phyloP scores from a whole-genome alignment of 2,888 invertebrate genomes.

The Scrobipalpa atriplicella region DNA sequence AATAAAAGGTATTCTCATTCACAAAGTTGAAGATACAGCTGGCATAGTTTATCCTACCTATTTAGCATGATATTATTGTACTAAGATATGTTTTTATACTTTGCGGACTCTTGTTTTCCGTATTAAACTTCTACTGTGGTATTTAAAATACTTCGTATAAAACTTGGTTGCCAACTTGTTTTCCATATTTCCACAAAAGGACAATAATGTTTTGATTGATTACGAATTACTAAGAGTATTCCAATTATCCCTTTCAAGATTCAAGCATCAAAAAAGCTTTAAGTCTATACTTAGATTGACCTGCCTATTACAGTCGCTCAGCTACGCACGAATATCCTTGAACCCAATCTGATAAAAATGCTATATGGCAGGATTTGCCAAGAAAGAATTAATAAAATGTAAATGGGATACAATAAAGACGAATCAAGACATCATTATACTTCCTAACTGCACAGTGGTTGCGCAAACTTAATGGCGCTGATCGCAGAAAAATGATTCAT shows the following conservation, averaged over 20 bases:
- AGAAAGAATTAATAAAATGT: slow-evolving; percentile 22
- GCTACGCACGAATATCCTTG: slow-evolving; percentile 1
- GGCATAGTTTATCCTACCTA: too few species aligned
- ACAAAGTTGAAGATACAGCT: too few species aligned
- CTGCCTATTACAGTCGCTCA: neutral
- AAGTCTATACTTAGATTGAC: neutral
- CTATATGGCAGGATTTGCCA: neutral
- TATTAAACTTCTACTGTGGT: too few species aligned
- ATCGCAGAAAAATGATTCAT: slow-evolving; percentile 60
- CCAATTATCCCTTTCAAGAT: neutral
- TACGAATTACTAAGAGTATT: neutral
- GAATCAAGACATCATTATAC: slow-evolving; percentile 32
- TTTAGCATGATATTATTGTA: too few species aligned
- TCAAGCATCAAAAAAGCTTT: neutral
- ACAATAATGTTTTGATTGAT: neutral
- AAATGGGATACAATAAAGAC: slow-evolving; percentile 29
- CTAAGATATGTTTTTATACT: too few species aligned
- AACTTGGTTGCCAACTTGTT: too few species aligned
- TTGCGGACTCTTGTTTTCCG: too few species aligned
- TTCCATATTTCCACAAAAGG: neutral
- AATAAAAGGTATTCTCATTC: too few species aligned
- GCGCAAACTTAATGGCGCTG: slow-evolving; percentile 41
- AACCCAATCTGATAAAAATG: neutral
- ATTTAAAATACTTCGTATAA: too few species aligned
- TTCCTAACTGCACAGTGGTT: slow-evolving; percentile 27